Conservation (phyloP, 64 coral and sea anemone genomes). For the Montipora efflorescens region DNA sequence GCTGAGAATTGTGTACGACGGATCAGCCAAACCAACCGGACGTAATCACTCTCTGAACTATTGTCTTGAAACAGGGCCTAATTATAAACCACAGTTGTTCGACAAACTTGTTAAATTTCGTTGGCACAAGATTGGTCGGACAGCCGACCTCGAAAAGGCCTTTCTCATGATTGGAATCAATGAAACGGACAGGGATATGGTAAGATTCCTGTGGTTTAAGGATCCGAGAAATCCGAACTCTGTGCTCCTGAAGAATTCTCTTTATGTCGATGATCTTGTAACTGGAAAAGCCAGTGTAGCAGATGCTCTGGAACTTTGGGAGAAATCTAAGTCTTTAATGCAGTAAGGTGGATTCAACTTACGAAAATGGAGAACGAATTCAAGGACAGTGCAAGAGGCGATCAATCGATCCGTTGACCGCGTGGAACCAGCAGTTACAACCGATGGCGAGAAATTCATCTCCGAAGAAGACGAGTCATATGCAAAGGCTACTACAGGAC, state of each 20-base stretch:
- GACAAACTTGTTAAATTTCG: not conserved
- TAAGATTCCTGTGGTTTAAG: not conserved
- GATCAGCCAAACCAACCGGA: not conserved
- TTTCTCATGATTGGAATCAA: constrained; percentile 33
- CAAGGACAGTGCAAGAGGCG: not conserved
- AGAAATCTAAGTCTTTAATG: constrained; percentile 8
- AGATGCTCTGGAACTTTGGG: not conserved
- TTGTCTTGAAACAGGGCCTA: not conserved
- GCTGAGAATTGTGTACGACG: not conserved
- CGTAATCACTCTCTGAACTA: not conserved
- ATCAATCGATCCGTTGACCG: not conserved
- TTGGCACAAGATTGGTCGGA: not conserved
- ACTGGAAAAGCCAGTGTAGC: not conserved
- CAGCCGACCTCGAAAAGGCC: not conserved
- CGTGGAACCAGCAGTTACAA: not conserved
- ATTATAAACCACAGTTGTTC: not conserved
- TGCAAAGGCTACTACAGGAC: constrained; percentile 32
- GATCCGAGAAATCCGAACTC: not conserved
- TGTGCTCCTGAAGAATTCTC: constrained; percentile 1
- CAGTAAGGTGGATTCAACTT: constrained; percentile 26
- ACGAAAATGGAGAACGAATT: constrained; percentile 30
- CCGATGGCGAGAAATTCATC: not conserved
- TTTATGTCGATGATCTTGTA: constrained; percentile 10
- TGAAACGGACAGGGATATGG: not conserved
- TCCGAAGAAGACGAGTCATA: constrained; percentile 45